Evolutionary conservation across 2,888 invertebrate species (phyloP).

Genomic region (Caenorhabditis afra): DNA sequence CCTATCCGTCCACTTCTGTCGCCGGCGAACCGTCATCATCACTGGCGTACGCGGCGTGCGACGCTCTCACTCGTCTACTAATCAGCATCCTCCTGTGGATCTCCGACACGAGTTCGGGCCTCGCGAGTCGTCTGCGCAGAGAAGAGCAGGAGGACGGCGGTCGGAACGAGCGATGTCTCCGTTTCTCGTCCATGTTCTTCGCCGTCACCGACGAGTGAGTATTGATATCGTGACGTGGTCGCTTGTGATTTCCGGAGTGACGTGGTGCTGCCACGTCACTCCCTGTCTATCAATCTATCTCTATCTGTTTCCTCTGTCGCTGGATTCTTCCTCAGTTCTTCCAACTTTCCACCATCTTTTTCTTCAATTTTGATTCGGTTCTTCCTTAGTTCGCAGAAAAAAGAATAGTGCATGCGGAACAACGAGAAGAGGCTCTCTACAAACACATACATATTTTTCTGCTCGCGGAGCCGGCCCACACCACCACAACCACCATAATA

Average conservation of each 20-base stretch:
- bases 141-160: neutral
- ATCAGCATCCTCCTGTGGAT: constrained; percentile 39
- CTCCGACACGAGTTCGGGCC: constrained; percentile 38
- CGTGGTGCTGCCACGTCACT: neutral
- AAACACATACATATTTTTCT: neutral
- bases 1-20: neutral
- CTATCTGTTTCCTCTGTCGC: neutral
- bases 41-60: constrained; percentile 43
- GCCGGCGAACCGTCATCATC: constrained; percentile 5
- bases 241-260: neutral
- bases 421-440: neutral
- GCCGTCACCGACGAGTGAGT: constrained; percentile 26
- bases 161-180: constrained; percentile 31
- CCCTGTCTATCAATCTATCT: neutral
- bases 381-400: neutral
- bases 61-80: constrained; percentile 40
- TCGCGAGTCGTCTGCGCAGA: constrained; percentile 5
- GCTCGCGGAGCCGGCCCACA: neutral
- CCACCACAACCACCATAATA: constrained; percentile 15
- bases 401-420: too few species aligned
- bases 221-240: constrained; percentile 27
- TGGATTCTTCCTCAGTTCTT: neutral
- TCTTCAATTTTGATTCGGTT: constrained; percentile 3
- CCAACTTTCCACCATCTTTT: neutral
- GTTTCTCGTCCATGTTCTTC: constrained; percentile 37